Base-by-base conservation (phyloP, 2,113 vertebrate genomes). In the Mustela nigripes region DNA sequence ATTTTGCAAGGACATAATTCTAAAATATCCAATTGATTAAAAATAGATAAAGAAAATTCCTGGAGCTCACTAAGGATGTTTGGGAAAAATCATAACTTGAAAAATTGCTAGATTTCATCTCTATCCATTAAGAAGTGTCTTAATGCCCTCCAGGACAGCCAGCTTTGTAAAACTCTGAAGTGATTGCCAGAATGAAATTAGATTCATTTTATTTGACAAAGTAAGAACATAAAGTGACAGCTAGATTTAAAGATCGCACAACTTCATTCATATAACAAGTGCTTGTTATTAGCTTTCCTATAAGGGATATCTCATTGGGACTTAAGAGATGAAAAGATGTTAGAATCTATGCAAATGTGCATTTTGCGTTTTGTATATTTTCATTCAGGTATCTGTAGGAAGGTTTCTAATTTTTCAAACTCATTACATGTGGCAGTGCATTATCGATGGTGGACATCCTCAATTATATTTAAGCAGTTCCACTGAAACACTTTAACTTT, bases 131-230 rank as follows among this genome's bases (percentile, higher is more conserved):
- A 82, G 6, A 74, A 69, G 0, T 26, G 0, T 33, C 28, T 33
- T 93, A 73, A 62, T 26, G 39, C 83, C 19, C 24, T 95, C 31
- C 39, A 60, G 11, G 42, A 90, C 0, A 0, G 2, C 1, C 7
- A 45, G 6, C 14, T 92, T 63, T 79, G 22, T 86, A 85, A 28
- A 89, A 84, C 22, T 89, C 31, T 28, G 83, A 67, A 93, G 69
- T 69, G 15, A 71, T 58, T 90, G 7, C 33, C 63, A 84, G 19
- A 36, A 62, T 85, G 1, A 89, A 76, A 73, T 21, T 67, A 48
- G 11, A 48, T 88, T 62, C 73, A 84, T 92, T 95, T 90, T 76
- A 91, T 84, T 65, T 95, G 31, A 36, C 50, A 15, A 10, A 65
- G 1, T 69, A 80, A 65, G 24, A 95, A 26, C 19, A n/a, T 36